Evolutionary conservation across 2,888 invertebrate species (phyloP), one percentile per base, ranked within the genome.

Genomic region (Bembecia ichneumoniformis): DNA sequence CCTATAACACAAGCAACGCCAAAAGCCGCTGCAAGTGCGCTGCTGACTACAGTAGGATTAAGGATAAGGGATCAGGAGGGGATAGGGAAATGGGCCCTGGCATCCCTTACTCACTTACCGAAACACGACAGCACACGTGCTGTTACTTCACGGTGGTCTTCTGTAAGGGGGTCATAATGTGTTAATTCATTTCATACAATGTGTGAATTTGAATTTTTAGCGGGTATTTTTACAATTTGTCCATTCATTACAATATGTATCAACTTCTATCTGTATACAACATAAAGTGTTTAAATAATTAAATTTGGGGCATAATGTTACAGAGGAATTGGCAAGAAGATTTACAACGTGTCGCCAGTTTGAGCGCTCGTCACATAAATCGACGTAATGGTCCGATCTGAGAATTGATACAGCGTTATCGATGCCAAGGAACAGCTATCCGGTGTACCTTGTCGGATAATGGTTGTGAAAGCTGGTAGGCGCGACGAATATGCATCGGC

Each of bases 301-400:
- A 57, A 52, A 52, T 52, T 55, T 54, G 57, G 28, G 49, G 60
- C 64, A 59, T 66, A 63, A 64, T 63, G 65, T 66, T 68, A 59
- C 58, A 65, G 55, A 56, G 57, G 71, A 68, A 74, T 72, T 72
- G 64, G 60, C 59, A 52, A 59, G 54, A 58, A 72, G 72, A 78
- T 81, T 78, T 79, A 78, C 70, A 59, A 68, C 57, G 62, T 71
- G 73, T 69, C 70, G 60, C 69, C 64, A 71, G 64, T 65, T 68
- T 55, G 55, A 68, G 68, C 71, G 71, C 66, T 68, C 71, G 66
- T 72, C 72, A 73, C 76, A 69, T 78, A 78, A 79, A 80, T 76
- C 74, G 74, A 71, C 68, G 60, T 77, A 72, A 77, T 74, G 68
- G 63, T 64, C 59, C 59, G 72, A 73, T 75, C 66, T 59, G 59